These are phyloP conservation scores for Aegithalos caudatus DNA, from an alignment of 2,113 vertebrate species.

Conservation along the genomic window DNA sequence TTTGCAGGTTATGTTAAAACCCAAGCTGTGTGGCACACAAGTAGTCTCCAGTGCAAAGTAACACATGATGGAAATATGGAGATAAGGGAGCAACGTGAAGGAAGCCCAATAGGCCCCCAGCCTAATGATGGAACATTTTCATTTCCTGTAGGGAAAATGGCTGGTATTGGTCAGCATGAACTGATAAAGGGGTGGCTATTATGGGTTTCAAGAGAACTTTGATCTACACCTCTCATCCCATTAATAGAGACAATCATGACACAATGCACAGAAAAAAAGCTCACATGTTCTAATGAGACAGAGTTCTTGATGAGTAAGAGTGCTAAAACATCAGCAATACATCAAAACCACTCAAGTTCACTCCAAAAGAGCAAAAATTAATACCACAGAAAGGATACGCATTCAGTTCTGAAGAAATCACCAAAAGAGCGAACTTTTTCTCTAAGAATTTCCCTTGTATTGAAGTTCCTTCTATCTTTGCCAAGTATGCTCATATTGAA, in stretches of 20 bases:
- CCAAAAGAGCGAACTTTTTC: background rate
- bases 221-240: background rate
- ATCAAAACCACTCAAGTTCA: background rate
- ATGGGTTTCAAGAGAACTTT: background rate
- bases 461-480: background rate
- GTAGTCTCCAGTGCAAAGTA: background rate
- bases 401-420: background rate
- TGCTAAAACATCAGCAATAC: background rate
- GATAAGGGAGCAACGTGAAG: background rate
- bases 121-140: background rate
- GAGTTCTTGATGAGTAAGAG: background rate
- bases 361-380: background rate
- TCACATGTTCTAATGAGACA: background rate
- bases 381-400: background rate
- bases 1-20: background rate
- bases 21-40: fast-evolving
- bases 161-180: background rate
- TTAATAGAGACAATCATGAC: background rate
- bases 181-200: background rate
- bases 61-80: background rate
- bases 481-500: background rate
- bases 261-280: background rate
- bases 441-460: background rate
- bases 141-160: background rate
- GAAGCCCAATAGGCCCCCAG: background rate